Evolutionary conservation across 2,888 invertebrate genomes (phyloP).

Genomic region (Drosophila dives): DNA sequence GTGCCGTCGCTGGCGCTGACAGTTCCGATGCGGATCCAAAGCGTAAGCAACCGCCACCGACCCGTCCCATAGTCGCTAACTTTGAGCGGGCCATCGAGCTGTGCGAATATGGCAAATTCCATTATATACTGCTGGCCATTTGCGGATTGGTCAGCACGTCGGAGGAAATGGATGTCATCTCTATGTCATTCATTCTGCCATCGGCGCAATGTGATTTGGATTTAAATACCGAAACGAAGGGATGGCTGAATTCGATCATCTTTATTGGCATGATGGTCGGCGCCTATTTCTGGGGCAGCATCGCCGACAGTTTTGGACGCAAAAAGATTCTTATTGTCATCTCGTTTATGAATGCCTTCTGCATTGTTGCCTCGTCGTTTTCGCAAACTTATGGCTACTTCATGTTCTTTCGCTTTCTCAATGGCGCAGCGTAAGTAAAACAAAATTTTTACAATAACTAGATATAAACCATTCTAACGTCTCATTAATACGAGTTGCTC

Average conservation of each 20-base stretch:
- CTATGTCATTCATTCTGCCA: constrained; percentile 97
- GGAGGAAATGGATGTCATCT: constrained; percentile 98
- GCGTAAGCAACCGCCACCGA: constrained; percentile 56
- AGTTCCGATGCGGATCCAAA: constrained; percentile 40
- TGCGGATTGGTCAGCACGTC: constrained; percentile 97
- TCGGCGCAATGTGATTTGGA: constrained; percentile 96
- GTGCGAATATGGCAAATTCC: constrained; percentile 90
- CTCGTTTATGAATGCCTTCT: constrained; percentile 94
- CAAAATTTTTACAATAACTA: constrained; percentile 10
- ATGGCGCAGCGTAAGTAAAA: constrained; percentile 95
- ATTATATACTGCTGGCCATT: constrained; percentile 94
- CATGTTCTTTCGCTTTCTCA: constrained; percentile 95
- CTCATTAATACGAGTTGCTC: neutral
- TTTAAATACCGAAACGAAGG: constrained; percentile 93
- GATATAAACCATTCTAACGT: neutral
- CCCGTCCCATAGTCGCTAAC: constrained; percentile 89
- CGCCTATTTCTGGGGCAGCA: constrained; percentile 96
- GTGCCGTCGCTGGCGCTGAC: constrained; percentile 46
- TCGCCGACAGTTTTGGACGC: constrained; percentile 95
- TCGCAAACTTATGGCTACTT: constrained; percentile 95
- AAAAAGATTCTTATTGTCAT: constrained; percentile 95
- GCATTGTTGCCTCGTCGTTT: constrained; percentile 95
- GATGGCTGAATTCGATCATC: constrained; percentile 92
- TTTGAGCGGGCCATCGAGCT: constrained; percentile 95
- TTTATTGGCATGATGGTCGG: constrained; percentile 97